phyloP scores from a whole-genome alignment of 2,888 invertebrate species.

The Dastarcus helophoroides region DNA sequence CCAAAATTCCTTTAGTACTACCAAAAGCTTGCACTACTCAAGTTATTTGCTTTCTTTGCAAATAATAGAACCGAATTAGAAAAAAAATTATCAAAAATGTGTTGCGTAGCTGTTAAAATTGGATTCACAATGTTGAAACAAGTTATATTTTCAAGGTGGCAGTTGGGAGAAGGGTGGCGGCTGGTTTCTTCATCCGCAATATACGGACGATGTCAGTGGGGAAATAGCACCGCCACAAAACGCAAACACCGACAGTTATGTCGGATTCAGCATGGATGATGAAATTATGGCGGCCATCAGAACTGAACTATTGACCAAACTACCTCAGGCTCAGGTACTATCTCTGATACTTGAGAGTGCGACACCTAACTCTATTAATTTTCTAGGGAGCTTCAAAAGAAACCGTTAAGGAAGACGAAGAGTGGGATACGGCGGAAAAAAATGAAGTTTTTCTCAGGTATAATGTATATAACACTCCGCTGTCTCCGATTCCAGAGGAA shows the following conservation, averaged over 20 bases:
- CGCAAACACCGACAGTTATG: slow-evolving; percentile 32
- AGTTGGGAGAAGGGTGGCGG: slow-evolving; percentile 30
- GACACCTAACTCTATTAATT: background rate
- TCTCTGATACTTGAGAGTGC: background rate
- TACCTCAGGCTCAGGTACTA: slow-evolving; percentile 54
- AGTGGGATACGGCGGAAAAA: slow-evolving; percentile 31
- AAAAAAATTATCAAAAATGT: too few relatives aligned
- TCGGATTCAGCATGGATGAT: slow-evolving; percentile 52
- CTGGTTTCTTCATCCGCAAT: slow-evolving; percentile 38
- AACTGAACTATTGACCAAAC: slow-evolving; percentile 57
- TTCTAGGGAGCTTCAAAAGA: slow-evolving; percentile 26
- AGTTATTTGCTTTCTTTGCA: too few relatives aligned
- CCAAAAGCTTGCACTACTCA: too few relatives aligned
- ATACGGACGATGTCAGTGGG: slow-evolving; percentile 26
- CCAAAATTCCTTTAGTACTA: too few relatives aligned
- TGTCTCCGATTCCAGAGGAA: slow-evolving; percentile 52
- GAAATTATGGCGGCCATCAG: slow-evolving; percentile 60
- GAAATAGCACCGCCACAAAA: slow-evolving; percentile 22
- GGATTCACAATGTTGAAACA: too few relatives aligned
- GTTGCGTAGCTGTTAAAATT: too few relatives aligned
- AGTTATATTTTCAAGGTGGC: too few relatives aligned
- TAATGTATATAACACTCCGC: slow-evolving; percentile 44
- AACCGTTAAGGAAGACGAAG: slow-evolving; percentile 33
- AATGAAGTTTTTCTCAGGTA: slow-evolving; percentile 39
- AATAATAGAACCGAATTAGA: too few relatives aligned